A percentile compares a stretch with the other conserved stretches of the same genome.
Conservation (phyloP, 2,888 invertebrate species). For the Matsumyia berberina region DNA sequence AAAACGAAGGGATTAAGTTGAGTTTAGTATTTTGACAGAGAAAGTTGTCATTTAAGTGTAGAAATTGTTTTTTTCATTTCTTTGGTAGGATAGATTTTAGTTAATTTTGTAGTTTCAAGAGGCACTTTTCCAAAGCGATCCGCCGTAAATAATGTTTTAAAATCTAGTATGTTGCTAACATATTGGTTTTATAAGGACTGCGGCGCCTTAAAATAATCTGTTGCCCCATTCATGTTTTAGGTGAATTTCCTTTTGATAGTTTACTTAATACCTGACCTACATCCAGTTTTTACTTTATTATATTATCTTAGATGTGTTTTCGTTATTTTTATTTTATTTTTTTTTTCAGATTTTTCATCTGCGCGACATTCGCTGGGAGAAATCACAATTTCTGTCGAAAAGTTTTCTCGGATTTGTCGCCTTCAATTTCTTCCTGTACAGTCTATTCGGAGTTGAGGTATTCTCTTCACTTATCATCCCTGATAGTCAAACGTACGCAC, state of each 20-base stretch:
- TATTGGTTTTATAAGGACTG: too few relatives aligned
- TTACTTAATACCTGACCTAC: too few relatives aligned
- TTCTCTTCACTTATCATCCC: conserved; percentile 83
- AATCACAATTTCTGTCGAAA: conserved; percentile 95
- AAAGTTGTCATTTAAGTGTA: neutral
- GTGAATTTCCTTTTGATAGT: too few relatives aligned
- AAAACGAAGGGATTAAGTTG: conserved; percentile 26
- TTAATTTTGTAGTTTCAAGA: too few relatives aligned
- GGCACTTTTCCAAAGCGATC: too few relatives aligned
- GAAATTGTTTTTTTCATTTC: neutral
- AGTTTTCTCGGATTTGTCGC: conserved; percentile 95
- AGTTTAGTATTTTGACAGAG: conserved; percentile 14
- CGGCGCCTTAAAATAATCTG: too few relatives aligned
- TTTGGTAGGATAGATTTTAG: too few relatives aligned
- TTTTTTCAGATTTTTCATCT: conserved; percentile 92
- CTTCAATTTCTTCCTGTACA: conserved; percentile 95
- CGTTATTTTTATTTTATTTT: conserved; percentile 33
- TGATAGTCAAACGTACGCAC: conserved; percentile 87
- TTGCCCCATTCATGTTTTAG: too few relatives aligned
- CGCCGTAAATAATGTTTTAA: too few relatives aligned
- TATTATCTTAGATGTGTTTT: too few relatives aligned
- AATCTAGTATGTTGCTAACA: too few relatives aligned
- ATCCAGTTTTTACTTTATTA: too few relatives aligned
- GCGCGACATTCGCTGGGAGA: conserved; percentile 93
- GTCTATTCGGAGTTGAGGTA: conserved; percentile 91